Evolutionary conservation across 1,140 invertebrate species (phyloP).

Genomic region (Teleopsis dalmanni): DNA sequence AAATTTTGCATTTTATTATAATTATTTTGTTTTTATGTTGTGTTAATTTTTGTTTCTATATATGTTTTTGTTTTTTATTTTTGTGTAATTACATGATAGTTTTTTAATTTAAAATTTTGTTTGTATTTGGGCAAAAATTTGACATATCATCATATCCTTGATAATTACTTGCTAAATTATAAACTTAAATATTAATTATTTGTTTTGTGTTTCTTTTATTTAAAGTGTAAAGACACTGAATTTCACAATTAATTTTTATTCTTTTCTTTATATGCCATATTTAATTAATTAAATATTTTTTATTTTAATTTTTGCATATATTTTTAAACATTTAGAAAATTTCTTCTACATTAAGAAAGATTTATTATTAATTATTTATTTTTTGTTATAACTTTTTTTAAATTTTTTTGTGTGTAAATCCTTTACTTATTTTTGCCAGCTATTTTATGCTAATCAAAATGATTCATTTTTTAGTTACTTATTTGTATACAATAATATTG

Average conservation of each 20-base stretch:
- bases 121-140: too few relatives aligned
- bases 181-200: background rate
- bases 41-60: constrained; percentile 3
- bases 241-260: constrained; percentile 11
- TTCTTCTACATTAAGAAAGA: too few relatives aligned
- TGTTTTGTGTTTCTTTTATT: constrained; percentile 2
- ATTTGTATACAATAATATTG: constrained; percentile 1
- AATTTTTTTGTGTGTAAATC: background rate
- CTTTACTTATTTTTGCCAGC: background rate
- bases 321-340: too few relatives aligned
- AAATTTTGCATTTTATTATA: background rate
- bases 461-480: background rate
- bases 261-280: background rate
- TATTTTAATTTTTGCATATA: too few relatives aligned
- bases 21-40: constrained; percentile 2
- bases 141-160: background rate
- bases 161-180: background rate
- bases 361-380: too few relatives aligned
- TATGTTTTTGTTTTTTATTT: background rate
- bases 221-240: constrained; percentile 12
- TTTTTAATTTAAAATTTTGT: background rate
- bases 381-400: background rate
- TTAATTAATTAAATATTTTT: too few relatives aligned
- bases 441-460: background rate
- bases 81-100: background rate